Base-by-base conservation (phyloP, 2,113 vertebrate species). In the Colistium nudipinnis region DNA sequence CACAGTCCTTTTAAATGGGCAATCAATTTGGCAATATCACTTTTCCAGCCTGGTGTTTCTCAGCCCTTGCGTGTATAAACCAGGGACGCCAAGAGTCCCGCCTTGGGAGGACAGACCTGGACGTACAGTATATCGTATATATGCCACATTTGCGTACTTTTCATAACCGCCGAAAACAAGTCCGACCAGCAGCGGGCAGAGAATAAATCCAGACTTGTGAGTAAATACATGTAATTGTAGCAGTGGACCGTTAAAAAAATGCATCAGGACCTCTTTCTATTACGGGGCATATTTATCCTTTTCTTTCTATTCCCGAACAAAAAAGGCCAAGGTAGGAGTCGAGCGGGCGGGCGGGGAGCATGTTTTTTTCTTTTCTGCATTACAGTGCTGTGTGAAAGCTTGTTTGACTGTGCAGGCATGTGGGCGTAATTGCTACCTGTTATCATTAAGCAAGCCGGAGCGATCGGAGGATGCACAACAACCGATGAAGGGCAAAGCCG, bases 191-290 rank as follows among this genome's bases (percentile, higher is more conserved):
- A 60, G 71, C 66, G 28, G 83, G 79, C 76, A 87, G 85, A 85
- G 85, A 88, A 91, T 90, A 85, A 89, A 92, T 91, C 84, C 84
- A 65, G 81, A 91, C 83, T 88, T 88, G 88, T 91, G 88, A 89
- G 90, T 91, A 91, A 92, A 92, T 92, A 91, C 81, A 76, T 88
- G 87, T 86, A 91, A 91, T 84, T 87, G 86, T 87, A 86, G 90
- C 91, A 87, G 86, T 81, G 89, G 87, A 91, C 89, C 90, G 90
- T 88, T 89, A 89, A 90, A 89, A 90, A 89, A 91, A 91, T 87
- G 85, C 88, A 90, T 92, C 87, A 89, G 70, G 82, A 86, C 82
- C 74, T 64, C 24, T 91, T 86, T 90, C 87, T 83, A 82, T 91
- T 89, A 90, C 70, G 63, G 49, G 85, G 16, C 81, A 89, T 86